Conservation (phyloP, 2,113 vertebrate genomes). For the Nannospalax galili region DNA sequence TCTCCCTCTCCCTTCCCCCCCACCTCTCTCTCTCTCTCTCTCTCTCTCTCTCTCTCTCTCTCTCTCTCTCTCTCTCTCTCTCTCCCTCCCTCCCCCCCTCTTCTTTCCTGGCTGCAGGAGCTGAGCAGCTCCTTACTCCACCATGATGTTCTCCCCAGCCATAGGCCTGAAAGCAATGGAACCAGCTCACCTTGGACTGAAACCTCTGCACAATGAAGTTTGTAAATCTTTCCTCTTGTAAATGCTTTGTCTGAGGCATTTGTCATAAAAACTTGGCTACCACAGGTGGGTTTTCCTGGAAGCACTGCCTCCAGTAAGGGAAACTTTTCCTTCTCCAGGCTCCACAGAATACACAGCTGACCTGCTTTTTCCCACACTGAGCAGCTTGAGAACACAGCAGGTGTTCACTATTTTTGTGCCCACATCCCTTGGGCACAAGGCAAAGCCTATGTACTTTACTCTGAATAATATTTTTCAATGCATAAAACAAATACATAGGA, state of each 20-base stretch:
- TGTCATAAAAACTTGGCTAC: neutral
- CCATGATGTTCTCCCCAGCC: neutral
- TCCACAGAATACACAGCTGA: neutral
- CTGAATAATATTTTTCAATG: neutral
- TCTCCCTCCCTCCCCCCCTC: neutral
- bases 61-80: too few species aligned
- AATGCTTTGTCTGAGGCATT: neutral
- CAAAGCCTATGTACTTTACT: neutral
- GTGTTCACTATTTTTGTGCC: neutral
- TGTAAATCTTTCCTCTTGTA: neutral
- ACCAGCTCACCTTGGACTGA: neutral
- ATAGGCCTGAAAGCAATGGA: neutral
- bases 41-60: too few species aligned
- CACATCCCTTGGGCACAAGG: neutral
- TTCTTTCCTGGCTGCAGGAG: neutral
- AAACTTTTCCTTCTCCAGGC: neutral
- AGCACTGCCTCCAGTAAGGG: neutral
- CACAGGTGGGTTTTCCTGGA: neutral
- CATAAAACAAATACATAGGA: conserved; percentile 35
- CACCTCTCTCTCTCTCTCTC: neutral
- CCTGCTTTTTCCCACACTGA: neutral
- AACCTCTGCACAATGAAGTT: neutral
- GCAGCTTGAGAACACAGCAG: neutral
- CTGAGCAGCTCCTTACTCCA: neutral
- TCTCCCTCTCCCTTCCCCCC: neutral